These are phyloP conservation scores for Ptyas mucosa DNA, from an alignment of 2,113 vertebrate species.

Conservation along the genomic window DNA sequence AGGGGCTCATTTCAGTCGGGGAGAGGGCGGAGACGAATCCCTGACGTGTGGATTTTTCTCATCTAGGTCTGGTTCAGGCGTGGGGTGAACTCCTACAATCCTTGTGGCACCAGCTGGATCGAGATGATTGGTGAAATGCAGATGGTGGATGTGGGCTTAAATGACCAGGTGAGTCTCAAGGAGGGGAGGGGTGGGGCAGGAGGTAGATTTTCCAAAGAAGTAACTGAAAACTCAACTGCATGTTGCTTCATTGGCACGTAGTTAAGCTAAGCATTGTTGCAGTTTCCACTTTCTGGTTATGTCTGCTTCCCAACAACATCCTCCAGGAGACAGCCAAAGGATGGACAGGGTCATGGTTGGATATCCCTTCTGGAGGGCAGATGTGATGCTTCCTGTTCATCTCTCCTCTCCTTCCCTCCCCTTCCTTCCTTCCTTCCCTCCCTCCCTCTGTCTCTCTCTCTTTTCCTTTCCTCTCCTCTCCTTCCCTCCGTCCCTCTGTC, in stretches of 20 bases:
- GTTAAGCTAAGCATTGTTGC: not conserved
- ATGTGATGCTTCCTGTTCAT: not conserved
- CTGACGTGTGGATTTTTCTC: not conserved
- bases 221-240: not conserved
- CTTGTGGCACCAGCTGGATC: conserved; percentile 94
- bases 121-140: conserved; percentile 95
- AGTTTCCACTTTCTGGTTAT: not conserved
- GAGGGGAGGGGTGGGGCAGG: fast-evolving
- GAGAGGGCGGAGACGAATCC: no score
- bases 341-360: not conserved
- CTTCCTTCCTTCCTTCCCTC: no score
- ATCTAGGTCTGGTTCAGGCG: conserved; percentile 95
- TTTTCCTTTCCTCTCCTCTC: no score
- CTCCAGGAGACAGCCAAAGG: not conserved
- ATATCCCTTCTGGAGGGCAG: not conserved
- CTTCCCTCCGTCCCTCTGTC: no score
- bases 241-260: not conserved
- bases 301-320: not conserved
- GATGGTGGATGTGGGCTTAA: conserved; percentile 90
- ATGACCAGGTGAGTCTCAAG: conserved; percentile 82
- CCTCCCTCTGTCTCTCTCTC: no score
- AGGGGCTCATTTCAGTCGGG: not conserved
- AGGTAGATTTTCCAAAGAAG: not conserved
- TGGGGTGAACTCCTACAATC: conserved; percentile 92
- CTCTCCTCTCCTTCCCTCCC: no score